phyloP scores from a whole-genome alignment of 2,888 invertebrate species.

The Camponotus fellah region DNA sequence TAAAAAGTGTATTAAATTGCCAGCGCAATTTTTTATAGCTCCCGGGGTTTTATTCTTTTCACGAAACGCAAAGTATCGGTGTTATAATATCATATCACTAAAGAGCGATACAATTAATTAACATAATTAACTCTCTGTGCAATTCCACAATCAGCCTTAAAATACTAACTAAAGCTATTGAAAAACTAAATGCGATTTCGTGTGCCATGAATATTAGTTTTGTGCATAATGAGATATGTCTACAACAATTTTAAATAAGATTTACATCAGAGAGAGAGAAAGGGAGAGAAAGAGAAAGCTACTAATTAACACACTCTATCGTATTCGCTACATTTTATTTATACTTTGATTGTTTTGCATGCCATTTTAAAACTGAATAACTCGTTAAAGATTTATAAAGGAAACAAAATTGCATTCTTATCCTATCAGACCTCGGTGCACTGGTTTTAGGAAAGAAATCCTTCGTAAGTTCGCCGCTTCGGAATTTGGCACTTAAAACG shows the following conservation, averaged over 20 bases:
- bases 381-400: not conserved
- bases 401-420: conserved; percentile 18
- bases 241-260: conserved; percentile 15
- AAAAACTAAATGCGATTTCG: conserved; percentile 35
- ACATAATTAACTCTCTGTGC: conserved; percentile 29
- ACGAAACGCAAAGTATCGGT: not conserved
- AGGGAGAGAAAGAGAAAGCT: no score
- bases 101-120: conserved; percentile 27
- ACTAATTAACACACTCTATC: conserved; percentile 17
- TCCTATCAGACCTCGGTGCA: conserved; percentile 16
- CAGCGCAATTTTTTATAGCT: not conserved
- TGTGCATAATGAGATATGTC: not conserved
- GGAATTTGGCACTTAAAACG: conserved; percentile 44
- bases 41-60: not conserved
- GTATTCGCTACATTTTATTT: not conserved
- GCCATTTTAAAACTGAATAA: not conserved
- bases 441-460: conserved; percentile 1
- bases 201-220: conserved; percentile 14
- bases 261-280: not conserved
- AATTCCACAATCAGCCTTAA: conserved; percentile 34
- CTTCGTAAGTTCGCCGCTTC: not conserved
- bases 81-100: not conserved
- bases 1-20: conserved; percentile 13
- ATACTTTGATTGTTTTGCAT: not conserved
- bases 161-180: conserved; percentile 28